Percentiles rank a stretch among this genome's conserved stretches.
Evolutionary conservation across 2,113 vertebrate species (phyloP).

Genomic region (Dipodomys merriami): DNA sequence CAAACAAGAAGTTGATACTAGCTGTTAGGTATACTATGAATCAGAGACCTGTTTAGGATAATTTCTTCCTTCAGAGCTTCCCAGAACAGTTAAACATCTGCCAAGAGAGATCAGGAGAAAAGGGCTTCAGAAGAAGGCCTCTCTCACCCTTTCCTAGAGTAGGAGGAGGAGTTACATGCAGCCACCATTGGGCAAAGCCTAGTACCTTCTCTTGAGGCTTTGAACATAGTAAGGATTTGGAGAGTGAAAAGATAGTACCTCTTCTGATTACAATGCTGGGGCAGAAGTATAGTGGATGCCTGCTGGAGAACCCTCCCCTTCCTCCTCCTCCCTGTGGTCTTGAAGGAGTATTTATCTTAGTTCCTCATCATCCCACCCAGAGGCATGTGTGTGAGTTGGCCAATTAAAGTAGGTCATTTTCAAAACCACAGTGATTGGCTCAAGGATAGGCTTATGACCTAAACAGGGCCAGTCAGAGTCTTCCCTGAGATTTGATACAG

Average conservation of each 20-base stretch:
- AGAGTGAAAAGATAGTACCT: not conserved
- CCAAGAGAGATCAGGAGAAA: not conserved
- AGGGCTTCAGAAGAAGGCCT: not conserved
- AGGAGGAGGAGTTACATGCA: not conserved
- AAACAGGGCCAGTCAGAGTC: not conserved
- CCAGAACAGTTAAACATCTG: constrained; percentile 1
- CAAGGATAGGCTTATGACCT: not conserved
- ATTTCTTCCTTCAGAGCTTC: not conserved
- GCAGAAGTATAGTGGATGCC: not conserved
- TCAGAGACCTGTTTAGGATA: not conserved
- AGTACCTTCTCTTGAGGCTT: not conserved
- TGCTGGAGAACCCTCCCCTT: not conserved
- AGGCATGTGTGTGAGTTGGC: not conserved
- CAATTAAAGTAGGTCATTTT: not conserved
- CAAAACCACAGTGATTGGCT: constrained; percentile 22
- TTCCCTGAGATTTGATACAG: constrained; percentile 21
- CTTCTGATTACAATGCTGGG: constrained; percentile 20
- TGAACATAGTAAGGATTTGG: not conserved
- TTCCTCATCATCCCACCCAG: not conserved
- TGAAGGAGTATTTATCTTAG: not conserved
- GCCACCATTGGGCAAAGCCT: not conserved
- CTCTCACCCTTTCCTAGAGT: not conserved
- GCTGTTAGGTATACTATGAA: constrained; percentile 32
- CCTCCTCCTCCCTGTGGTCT: not conserved
- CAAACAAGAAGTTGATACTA: constrained; percentile 23